Evolutionary conservation across 2,797 vertebrate genomes (phyloP).

Genomic region (Zenarchopterus dispar): DNA sequence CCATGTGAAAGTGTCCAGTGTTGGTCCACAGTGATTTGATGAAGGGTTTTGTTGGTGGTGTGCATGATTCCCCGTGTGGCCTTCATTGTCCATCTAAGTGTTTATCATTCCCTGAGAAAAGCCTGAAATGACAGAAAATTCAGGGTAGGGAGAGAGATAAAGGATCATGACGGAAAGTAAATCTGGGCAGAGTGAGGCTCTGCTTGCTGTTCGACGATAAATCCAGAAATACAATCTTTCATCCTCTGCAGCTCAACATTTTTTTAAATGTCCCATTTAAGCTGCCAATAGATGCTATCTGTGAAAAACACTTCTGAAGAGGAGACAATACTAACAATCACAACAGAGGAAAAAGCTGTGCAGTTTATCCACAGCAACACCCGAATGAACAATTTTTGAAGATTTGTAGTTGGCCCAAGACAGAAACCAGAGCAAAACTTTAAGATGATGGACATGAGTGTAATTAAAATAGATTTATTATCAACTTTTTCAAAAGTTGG

Average conservation of each 20-base stretch:
- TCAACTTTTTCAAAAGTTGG: no score
- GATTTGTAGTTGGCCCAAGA: no score
- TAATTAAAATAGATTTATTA: no score
- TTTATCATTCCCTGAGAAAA: slow-evolving; percentile 14
- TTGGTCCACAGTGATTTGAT: slow-evolving; percentile 30
- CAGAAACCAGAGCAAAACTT: no score
- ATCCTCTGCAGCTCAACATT: not conserved
- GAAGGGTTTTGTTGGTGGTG: slow-evolving; percentile 17
- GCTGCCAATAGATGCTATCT: slow-evolving; percentile 7
- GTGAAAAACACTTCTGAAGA: not conserved
- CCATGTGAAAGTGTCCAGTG: not conserved
- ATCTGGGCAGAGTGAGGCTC: slow-evolving; percentile 8
- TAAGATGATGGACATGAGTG: no score
- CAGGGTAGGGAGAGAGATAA: not conserved
- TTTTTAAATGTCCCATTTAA: slow-evolving; percentile 2
- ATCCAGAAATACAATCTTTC: slow-evolving; percentile 22
- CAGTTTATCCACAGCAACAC: no score
- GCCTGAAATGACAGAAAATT: slow-evolving; percentile 14
- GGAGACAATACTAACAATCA: not conserved
- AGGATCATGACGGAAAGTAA: slow-evolving; percentile 12
- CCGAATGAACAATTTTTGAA: no score
- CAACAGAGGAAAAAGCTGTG: not conserved
- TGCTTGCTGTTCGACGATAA: slow-evolving; percentile 5
- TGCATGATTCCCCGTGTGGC: not conserved
- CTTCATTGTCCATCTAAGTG: slow-evolving; percentile 11